phyloP scores from a whole-genome alignment of 37 sponge, comb jelly and placozoan species.

The Diacarnus erythraeanus region DNA sequence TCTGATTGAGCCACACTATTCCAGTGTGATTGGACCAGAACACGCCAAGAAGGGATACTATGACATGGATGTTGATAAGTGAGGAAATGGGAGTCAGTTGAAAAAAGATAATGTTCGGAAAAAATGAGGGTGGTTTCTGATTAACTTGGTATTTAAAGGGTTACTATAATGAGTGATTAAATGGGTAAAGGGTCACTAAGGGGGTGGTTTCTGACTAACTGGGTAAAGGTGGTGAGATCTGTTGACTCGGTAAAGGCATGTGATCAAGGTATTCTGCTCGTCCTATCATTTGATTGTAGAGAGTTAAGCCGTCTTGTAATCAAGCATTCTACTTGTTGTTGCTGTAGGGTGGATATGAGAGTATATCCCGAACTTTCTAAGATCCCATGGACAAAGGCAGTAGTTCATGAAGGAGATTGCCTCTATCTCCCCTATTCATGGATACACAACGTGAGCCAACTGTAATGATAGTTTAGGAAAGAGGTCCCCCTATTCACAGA shows the following conservation, averaged over 20 bases:
- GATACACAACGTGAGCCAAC: conserved; percentile 62
- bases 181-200: no score
- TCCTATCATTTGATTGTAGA: no score
- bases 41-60: conserved; percentile 46
- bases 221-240: no score
- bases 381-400: conserved; percentile 68
- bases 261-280: no score
- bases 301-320: no score
- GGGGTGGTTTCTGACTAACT: no score
- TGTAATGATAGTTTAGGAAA: neutral
- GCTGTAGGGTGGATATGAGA: conserved; percentile 63
- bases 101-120: no score
- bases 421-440: conserved; percentile 69
- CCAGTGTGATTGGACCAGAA: conserved; percentile 66
- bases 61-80: conserved; percentile 65
- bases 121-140: no score
- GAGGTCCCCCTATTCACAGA: neutral
- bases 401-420: conserved; percentile 68
- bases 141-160: no score
- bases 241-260: no score
- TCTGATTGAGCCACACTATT: conserved; percentile 55
- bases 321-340: neutral
- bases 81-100: neutral
- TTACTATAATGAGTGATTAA: no score
- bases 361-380: conserved; percentile 43